phyloP scores from a whole-genome alignment of 1,140 invertebrate genomes.

The Lethrus apterus region DNA sequence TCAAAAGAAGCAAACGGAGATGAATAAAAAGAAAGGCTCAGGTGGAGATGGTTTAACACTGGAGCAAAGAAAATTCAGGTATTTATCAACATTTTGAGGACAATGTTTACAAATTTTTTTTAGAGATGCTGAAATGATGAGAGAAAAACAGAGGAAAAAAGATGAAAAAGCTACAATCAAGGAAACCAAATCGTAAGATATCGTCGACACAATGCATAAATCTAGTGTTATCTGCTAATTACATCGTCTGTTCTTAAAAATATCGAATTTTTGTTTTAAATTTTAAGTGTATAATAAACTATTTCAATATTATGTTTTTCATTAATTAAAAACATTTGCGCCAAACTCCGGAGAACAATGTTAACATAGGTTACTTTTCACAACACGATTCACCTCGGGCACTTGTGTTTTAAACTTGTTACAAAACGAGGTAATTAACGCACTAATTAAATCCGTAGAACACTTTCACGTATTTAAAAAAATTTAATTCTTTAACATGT shows the following conservation, averaged over 20 bases:
- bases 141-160: constrained; percentile 68
- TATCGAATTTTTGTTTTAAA: constrained; percentile 2
- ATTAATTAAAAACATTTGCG: no score
- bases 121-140: constrained; percentile 75
- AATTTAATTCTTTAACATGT: no score
- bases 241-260: not conserved
- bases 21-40: constrained; percentile 56
- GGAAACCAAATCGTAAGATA: not conserved
- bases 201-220: not conserved
- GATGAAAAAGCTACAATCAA: constrained; percentile 39
- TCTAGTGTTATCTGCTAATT: not conserved
- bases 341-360: no score
- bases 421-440: no score
- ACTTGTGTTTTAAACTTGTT: no score
- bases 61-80: constrained; percentile 74
- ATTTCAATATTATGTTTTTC: no score
- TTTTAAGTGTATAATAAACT: constrained; percentile 7
- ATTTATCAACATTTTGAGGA: constrained; percentile 20
- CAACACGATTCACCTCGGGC: no score
- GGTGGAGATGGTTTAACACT: constrained; percentile 64
- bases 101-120: constrained; percentile 33
- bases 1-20: constrained; percentile 68
- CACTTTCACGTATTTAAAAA: no score
- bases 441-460: no score
- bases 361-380: no score